A percentile compares a stretch with the other conserved stretches of the same genome.
Conservation (phyloP, 2,113 vertebrate genomes). For the Xenotilapia flavipinnis region DNA sequence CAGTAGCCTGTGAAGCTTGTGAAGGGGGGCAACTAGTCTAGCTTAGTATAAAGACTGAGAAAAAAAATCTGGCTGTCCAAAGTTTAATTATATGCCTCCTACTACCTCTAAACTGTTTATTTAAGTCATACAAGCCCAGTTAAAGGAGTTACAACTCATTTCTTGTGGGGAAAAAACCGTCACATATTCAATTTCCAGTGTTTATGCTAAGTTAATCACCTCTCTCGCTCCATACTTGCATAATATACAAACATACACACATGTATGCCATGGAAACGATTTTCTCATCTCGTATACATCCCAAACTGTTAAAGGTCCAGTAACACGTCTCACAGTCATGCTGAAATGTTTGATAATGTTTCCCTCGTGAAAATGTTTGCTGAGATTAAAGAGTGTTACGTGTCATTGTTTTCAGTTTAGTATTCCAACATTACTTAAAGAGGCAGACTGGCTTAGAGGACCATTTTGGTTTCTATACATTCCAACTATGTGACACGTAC, state of each 20-base stretch:
- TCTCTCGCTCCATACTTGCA: not conserved
- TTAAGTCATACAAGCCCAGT: not conserved
- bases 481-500: slow-evolving; percentile 37
- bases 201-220: not conserved
- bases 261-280: not conserved
- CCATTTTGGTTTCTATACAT: slow-evolving; percentile 24
- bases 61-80: not conserved
- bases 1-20: not conserved
- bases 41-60: not conserved
- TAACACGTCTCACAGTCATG: not conserved
- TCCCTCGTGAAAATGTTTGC: not conserved
- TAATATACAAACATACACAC: not conserved
- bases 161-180: not conserved
- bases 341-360: not conserved
- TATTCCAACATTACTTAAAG: not conserved
- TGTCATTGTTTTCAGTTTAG: not conserved
- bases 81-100: not conserved
- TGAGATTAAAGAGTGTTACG: not conserved
- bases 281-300: not conserved
- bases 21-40: not conserved
- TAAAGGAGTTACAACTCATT: not conserved
- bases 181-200: not conserved
- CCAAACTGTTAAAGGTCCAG: not conserved
- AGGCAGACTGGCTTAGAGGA: not conserved
- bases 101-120: not conserved